Conservation (phyloP, 2,113 vertebrate genomes). For the Oreochromis tanganicae region DNA sequence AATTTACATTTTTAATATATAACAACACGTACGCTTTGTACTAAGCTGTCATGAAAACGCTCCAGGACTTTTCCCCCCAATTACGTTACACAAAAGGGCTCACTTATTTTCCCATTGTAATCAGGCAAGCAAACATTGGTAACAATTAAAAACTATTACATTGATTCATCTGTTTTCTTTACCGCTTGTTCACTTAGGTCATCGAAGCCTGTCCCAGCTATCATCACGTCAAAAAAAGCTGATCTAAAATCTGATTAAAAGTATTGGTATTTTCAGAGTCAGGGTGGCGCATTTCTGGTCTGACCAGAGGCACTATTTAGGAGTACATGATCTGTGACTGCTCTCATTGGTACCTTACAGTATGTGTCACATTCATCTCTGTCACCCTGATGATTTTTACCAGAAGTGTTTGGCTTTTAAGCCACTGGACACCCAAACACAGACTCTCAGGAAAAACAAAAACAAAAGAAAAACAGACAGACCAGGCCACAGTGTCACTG, state of each 20-base stretch:
- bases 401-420: background rate
- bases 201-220: background rate
- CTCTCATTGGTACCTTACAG: background rate
- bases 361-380: background rate
- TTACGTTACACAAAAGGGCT: background rate
- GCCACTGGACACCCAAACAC: background rate
- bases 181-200: background rate
- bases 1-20: background rate
- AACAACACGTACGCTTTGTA: background rate
- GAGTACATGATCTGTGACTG: conserved; percentile 16
- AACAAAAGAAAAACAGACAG: background rate
- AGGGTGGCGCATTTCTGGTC: background rate
- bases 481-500: background rate
- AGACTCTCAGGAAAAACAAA: background rate
- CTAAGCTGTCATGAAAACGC: background rate
- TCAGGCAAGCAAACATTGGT: background rate
- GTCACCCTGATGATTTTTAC: conserved; percentile 8
- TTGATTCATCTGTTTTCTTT: background rate
- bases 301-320: background rate
- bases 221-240: background rate
- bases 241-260: background rate
- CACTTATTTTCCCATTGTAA: background rate
- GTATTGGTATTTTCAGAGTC: background rate
- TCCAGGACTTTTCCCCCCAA: background rate
- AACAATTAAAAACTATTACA: background rate